Base-by-base conservation (phyloP, 2,113 vertebrate species). In the Cariama cristata region DNA sequence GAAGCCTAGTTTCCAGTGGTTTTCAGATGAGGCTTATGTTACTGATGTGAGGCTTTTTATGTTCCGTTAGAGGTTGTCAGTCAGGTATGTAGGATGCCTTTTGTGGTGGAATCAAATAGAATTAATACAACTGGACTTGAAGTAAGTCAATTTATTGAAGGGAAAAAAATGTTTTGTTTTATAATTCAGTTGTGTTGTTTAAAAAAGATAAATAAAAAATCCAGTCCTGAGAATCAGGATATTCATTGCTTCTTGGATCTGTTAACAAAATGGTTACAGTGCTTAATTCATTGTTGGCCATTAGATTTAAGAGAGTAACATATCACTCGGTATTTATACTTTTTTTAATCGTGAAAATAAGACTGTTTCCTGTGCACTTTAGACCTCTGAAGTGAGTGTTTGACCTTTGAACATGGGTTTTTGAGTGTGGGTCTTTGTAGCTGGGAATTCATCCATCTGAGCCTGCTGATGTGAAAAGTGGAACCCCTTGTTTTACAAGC, bases 371-470 rank as follows among this genome's bases (percentile, higher is more conserved):
- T 93, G 11, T 88, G 32, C 59, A 52, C 58, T 84, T 66, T 63
- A 91, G 76, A 86, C 63, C 47, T 94, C 79, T 94, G 74, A 90
- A 52, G 38, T 95, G 53, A 13, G n/a, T 42, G 44, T 91, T 83
- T 79, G 87, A 60, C 66, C 52, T 88, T 49, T 38, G 74, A 84
- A 50, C 45, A 6, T 4, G n/a, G 38, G 45, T 91, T 52, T 84
- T 53, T 49, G 49, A 73, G 69, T 62, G 67, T 53, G 85, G 47
- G 74, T 84, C 95, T 97, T 56, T 69, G 75, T 93, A 86, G 66
- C 55, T 96, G 93, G 90, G 87, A 93, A 96, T 94, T 91, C 56
- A 47, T 92, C 67, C 90, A 72, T 94, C 17, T 93, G 55, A 95
- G 62, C 93, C 68, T 97, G 22, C 38, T 94, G 63, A 96, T 79